Evolutionary conservation across 2,113 vertebrate species (phyloP).

Genomic region (Xiphias gladius): DNA sequence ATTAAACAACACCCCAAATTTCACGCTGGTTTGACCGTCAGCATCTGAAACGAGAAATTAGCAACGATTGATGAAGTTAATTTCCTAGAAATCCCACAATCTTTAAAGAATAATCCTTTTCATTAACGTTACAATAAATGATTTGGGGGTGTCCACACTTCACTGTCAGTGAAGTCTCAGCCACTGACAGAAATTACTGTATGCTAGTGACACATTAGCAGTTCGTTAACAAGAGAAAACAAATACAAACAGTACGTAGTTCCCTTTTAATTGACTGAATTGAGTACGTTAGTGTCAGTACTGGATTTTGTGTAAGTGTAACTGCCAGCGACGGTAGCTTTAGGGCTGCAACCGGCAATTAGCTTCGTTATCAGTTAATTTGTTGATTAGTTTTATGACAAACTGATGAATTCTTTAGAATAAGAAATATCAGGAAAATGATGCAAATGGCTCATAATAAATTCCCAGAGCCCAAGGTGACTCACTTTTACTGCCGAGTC

Average conservation of each 20-base stretch:
- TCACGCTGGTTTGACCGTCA: slow-evolving; percentile 90
- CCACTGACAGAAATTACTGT: background rate
- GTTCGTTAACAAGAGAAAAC: background rate
- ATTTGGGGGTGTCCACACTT: background rate
- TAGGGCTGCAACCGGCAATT: background rate
- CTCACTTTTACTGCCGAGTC: slow-evolving; percentile 94
- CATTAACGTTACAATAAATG: background rate
- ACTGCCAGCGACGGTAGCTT: background rate
- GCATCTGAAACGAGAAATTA: slow-evolving; percentile 81
- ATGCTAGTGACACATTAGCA: too few relatives aligned
- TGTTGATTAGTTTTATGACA: background rate
- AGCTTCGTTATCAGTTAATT: background rate
- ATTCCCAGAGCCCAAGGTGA: too few relatives aligned
- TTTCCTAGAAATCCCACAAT: background rate
- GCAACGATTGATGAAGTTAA: background rate
- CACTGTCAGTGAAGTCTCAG: background rate
- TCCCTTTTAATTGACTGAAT: background rate
- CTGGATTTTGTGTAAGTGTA: background rate
- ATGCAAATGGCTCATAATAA: too few relatives aligned
- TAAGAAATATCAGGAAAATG: too few relatives aligned
- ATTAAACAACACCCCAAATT: slow-evolving; percentile 94
- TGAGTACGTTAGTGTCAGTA: background rate
- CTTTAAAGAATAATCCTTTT: background rate
- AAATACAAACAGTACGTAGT: too few relatives aligned
- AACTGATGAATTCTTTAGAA: too few relatives aligned